These are phyloP conservation scores for Strigamia maritima DNA, from an alignment of 2,888 invertebrate genomes.

Conservation along the genomic window DNA sequence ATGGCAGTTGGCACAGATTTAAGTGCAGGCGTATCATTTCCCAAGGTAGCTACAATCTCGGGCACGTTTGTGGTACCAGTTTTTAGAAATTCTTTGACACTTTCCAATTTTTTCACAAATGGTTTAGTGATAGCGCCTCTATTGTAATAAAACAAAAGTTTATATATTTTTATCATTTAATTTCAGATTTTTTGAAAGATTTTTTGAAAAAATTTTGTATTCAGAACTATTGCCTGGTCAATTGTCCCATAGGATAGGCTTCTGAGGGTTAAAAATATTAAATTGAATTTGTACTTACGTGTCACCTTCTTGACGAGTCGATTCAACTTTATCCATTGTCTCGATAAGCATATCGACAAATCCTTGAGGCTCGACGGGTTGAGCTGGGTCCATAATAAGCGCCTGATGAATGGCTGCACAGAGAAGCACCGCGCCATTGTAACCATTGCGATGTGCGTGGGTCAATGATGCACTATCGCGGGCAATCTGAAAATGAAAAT, in stretches of 20 bases:
- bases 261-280: background rate
- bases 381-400: conserved; percentile 39
- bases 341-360: conserved; percentile 41
- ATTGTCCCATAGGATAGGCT: too few relatives aligned
- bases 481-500: conserved; percentile 35
- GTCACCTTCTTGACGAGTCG: background rate
- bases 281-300: background rate
- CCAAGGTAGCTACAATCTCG: conserved; percentile 21
- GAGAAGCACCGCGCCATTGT: conserved; percentile 37
- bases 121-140: conserved; percentile 49
- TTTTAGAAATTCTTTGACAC: conserved; percentile 57
- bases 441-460: conserved; percentile 33
- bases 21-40: conserved; percentile 16
- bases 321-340: conserved; percentile 37
- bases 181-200: too few relatives aligned
- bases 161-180: too few relatives aligned
- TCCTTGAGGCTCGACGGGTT: conserved; percentile 36
- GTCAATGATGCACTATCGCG: conserved; percentile 35
- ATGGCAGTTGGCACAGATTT: conserved; percentile 40
- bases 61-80: conserved; percentile 49
- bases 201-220: too few relatives aligned
- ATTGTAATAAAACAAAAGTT: background rate
- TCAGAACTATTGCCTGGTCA: too few relatives aligned
- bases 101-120: conserved; percentile 59
- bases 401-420: conserved; percentile 40